A percentile compares a stretch with the other conserved stretches of the same genome.
phyloP scores from a whole-genome alignment of 2,113 vertebrate species.

The Crotalus horridus region DNA sequence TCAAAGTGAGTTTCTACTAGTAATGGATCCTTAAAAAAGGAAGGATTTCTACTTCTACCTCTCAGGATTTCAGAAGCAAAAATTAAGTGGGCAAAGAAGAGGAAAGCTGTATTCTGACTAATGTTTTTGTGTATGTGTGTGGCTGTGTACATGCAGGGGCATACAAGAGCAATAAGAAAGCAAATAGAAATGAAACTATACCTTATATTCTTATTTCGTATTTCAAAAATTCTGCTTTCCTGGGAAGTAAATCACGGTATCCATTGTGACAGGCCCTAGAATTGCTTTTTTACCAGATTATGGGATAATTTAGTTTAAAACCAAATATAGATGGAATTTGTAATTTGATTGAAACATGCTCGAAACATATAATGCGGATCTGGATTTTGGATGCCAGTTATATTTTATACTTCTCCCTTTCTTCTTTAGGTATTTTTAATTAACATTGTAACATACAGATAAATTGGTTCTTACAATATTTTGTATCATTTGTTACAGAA shows the following conservation, averaged over 20 bases:
- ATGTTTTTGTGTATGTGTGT: background rate
- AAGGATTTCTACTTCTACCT: background rate
- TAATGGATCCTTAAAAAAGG: background rate
- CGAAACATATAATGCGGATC: background rate
- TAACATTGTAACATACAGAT: background rate
- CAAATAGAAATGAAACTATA: background rate
- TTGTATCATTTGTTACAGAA: background rate
- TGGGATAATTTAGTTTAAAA: background rate
- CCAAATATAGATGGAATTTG: background rate
- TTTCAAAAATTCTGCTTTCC: background rate
- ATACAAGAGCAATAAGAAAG: background rate
- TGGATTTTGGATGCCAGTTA: background rate
- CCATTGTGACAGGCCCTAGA: background rate
- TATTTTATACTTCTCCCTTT: background rate
- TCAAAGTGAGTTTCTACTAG: slow-evolving; percentile 9
- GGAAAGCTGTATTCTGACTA: background rate
- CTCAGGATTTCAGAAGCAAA: background rate
- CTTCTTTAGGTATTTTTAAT: background rate
- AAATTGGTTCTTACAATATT: background rate
- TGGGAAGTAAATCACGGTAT: background rate
- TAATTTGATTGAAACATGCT: background rate
- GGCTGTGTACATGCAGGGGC: background rate
- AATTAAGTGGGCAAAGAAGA: background rate
- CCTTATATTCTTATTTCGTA: background rate
- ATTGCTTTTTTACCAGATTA: background rate